phyloP scores from a whole-genome alignment of 2,888 invertebrate species.

The Biston betularia region DNA sequence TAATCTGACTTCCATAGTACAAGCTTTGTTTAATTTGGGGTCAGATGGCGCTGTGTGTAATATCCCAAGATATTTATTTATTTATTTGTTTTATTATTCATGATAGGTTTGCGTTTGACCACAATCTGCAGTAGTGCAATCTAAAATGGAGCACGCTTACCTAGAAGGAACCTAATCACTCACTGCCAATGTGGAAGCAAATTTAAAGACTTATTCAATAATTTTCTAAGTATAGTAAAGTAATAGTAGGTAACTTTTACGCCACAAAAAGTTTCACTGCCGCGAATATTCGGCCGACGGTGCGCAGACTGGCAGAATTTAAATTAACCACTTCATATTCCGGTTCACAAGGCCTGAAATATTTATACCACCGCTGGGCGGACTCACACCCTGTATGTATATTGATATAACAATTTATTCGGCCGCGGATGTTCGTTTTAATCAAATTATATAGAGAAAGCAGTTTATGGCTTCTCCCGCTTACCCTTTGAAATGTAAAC shows the following conservation, averaged over 20 bases:
- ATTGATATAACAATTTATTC: conserved; percentile 57
- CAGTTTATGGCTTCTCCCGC: conserved; percentile 25
- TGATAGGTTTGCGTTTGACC: no score
- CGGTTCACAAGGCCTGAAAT: conserved; percentile 66
- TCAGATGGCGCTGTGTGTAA: no score
- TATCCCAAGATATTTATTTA: no score
- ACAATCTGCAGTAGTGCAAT: no score
- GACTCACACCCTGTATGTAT: conserved; percentile 52
- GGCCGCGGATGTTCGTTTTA: conserved; percentile 47
- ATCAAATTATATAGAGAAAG: conserved; percentile 42
- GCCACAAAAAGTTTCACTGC: conserved; percentile 51
- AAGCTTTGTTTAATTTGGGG: no score
- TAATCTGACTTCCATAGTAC: no score
- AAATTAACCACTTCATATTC: conserved; percentile 81
- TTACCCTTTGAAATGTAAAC: conserved; percentile 14
- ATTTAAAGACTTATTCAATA: no score
- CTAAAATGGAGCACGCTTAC: no score
- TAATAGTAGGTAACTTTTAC: background rate
- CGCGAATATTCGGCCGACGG: conserved; percentile 52
- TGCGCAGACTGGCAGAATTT: conserved; percentile 69
- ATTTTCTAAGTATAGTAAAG: no score
- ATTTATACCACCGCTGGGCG: conserved; percentile 66
- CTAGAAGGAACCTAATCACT: no score
- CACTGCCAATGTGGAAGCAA: no score
- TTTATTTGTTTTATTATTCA: no score